Evolutionary conservation across 2,888 invertebrate genomes (phyloP), one percentile per base, ranked within the genome.

Genomic region (Drosophila flavopinicola): DNA sequence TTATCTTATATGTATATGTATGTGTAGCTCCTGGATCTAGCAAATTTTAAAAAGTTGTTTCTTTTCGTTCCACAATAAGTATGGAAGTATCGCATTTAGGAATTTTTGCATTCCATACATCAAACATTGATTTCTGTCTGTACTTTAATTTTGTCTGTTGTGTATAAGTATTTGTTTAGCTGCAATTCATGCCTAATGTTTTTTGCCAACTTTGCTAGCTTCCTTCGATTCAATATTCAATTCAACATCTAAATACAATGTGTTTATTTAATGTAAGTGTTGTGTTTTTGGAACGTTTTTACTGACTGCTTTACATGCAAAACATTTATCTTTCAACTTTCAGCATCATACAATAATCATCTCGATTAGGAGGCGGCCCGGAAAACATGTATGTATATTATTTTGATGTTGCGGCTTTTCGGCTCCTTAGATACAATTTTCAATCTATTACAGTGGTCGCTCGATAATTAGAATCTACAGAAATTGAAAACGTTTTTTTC

Each of bases 251-350:
- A 74, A 68, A 70, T 70, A 65, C 71, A 70, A 52, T 47, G 33
- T 49, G 45, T 38, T 53, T 35, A 27, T 51, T 66, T 63, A 53
- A 66, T 75, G 59, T 75, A 75, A 67, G 73, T 13, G 9, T 38
- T 25, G n/a, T 47, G 3, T 24, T 33, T 35, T 82, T 79, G 86
- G 83, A 85, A 85, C 86, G 73, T 68, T 75, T 75, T 57, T 66
- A 65, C 66, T 78, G 83, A 66, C 64, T 66, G 33, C 38, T 30
- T 27, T 42, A 48, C 32, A n/a, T n/a, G n/a, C n/a, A n/a, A n/a
- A n/a, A n/a, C 30, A 45, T 64, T 32, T 20, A 49, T 48, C 27
- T 24, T 38, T 33, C 24, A 44, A 37, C 37, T 45, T 57, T 41
- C n/a, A 20, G 2, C 20, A 20, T 39, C 35, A 38, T 27, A 13